Percentiles rank a stretch among this genome's conserved stretches.
phyloP scores from a whole-genome alignment of 1,140 invertebrate species.

The Calliopsis andreniformis region DNA sequence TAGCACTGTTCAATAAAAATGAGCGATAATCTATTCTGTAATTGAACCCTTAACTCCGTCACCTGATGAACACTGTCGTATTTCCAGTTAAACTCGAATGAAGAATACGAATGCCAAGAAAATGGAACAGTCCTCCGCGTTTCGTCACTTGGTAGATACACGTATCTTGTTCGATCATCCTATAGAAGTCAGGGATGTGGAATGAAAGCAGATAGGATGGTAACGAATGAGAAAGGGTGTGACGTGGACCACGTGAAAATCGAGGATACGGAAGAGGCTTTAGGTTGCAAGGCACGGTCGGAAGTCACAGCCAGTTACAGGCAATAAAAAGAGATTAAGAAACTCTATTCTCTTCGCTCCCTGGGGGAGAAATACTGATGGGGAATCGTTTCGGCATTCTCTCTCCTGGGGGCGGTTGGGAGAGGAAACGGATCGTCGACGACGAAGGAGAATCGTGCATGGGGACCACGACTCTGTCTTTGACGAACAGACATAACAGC shows the following conservation, averaged over 20 bases:
- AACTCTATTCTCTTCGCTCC: conserved; percentile 62
- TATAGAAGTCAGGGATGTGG: conserved; percentile 36
- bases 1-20: too few species aligned
- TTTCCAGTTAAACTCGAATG: conserved; percentile 15
- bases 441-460: conserved; percentile 23
- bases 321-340: conserved; percentile 75
- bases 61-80: background rate
- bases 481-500: conserved; percentile 38
- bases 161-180: conserved; percentile 43
- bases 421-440: conserved; percentile 4
- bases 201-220: conserved; percentile 38
- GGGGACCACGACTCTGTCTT: conserved; percentile 23
- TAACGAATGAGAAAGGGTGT: conserved; percentile 43
- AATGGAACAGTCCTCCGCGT: background rate
- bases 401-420: background rate
- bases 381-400: conserved; percentile 48
- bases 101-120: background rate
- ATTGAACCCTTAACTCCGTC: background rate
- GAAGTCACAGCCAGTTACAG: conserved; percentile 71
- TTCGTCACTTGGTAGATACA: background rate
- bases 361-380: conserved; percentile 37
- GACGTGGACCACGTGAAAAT: conserved; percentile 36
- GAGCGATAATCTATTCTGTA: too few species aligned
- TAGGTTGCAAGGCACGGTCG: conserved; percentile 63
- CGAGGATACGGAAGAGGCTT: conserved; percentile 52